Conservation (phyloP, 2,797 vertebrate genomes). For the Thripadectes ignobilis region DNA sequence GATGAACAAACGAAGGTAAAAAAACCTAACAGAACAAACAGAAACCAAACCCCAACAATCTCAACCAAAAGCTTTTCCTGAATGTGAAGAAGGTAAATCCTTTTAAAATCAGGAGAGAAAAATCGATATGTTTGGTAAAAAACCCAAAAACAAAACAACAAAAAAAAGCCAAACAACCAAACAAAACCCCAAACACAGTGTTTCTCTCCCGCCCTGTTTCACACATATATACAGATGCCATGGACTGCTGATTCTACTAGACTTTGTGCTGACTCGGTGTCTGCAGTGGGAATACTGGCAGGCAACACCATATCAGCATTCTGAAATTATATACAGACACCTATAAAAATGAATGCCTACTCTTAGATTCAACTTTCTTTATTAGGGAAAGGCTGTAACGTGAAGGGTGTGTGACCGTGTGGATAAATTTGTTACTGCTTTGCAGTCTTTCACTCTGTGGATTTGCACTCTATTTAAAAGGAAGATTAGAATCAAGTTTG, state of each 20-base stretch:
- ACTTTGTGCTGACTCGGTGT: conserved; percentile 81
- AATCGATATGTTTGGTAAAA: background rate
- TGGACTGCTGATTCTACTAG: conserved; percentile 64
- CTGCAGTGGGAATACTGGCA: conserved; percentile 68
- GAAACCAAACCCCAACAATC: fast-evolving
- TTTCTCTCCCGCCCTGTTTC: conserved; percentile 3
- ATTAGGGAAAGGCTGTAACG: background rate
- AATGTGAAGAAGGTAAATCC: background rate
- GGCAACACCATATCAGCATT: conserved; percentile 76
- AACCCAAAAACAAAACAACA: fast-evolving
- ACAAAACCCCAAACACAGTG: fast-evolving
- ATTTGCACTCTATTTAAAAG: background rate
- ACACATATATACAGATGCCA: conserved; percentile 50
- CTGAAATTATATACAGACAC: conserved; percentile 40
- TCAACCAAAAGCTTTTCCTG: background rate
- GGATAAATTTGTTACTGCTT: background rate
- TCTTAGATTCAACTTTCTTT: background rate
- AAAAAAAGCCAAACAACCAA: background rate
- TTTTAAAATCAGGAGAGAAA: background rate
- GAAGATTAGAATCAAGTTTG: background rate
- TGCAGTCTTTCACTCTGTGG: background rate
- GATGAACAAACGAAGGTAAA: background rate
- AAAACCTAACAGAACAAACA: too few species aligned
- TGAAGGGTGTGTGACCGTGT: background rate
- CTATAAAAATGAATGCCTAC: conserved; percentile 16